phyloP scores from a whole-genome alignment of 2,113 vertebrate genomes.

The Ailuropoda melanoleuca region DNA sequence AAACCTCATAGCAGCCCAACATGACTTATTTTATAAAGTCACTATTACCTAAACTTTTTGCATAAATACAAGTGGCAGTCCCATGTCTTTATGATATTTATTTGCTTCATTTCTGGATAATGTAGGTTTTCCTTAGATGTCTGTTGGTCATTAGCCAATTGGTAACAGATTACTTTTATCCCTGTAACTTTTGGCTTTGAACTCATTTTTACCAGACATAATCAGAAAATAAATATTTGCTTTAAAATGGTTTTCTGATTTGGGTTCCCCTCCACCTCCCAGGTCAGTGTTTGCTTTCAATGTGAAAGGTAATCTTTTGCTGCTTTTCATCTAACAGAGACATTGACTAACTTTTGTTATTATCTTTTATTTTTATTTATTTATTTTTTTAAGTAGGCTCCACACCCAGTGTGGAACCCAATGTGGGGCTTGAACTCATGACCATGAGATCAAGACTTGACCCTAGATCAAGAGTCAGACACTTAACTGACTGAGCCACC shows the following conservation, averaged over 20 bases:
- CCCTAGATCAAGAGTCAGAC: neutral
- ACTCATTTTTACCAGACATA: neutral
- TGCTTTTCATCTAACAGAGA: neutral
- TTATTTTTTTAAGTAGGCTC: neutral
- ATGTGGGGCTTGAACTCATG: neutral
- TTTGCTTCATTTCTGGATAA: neutral
- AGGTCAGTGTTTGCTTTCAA: neutral
- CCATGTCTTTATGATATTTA: neutral
- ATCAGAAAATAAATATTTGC: neutral
- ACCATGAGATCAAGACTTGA: neutral
- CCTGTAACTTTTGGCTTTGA: neutral
- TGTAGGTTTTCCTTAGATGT: neutral
- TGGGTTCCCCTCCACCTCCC: neutral
- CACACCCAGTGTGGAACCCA: neutral
- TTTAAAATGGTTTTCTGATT: neutral
- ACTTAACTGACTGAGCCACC: neutral
- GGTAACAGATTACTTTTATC: neutral
- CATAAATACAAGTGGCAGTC: neutral
- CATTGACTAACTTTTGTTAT: neutral
- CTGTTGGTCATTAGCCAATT: neutral
- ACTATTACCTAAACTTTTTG: neutral
- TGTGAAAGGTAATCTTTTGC: neutral
- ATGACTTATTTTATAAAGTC: neutral
- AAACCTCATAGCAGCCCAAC: neutral
- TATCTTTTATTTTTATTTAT: neutral